Evolutionary conservation across 2,797 vertebrate genomes (phyloP).

Genomic region (Huso huso): DNA sequence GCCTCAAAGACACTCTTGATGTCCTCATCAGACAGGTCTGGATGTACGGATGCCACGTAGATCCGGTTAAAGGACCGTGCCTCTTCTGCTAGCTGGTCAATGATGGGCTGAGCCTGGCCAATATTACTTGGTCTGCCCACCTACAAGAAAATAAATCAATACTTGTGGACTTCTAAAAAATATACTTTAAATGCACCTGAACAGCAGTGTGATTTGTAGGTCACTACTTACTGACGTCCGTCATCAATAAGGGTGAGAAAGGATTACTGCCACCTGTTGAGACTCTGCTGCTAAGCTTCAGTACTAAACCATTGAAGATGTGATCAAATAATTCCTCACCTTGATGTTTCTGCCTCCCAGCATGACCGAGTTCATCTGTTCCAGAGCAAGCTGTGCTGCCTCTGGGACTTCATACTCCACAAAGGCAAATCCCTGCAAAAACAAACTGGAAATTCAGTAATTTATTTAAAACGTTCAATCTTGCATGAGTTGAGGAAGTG

Average conservation of each 20-base stretch:
- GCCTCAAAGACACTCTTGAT: constrained; percentile 99
- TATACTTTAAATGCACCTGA: too few species aligned
- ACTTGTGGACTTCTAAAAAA: too few species aligned
- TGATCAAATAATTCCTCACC: constrained; percentile 52
- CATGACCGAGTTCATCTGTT: constrained; percentile 99
- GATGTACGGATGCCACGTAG: constrained; percentile 95
- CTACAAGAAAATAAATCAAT: constrained; percentile 51
- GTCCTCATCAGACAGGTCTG: constrained; percentile 93
- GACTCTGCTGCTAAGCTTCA: background rate
- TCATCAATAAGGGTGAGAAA: too few species aligned
- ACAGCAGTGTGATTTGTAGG: too few species aligned
- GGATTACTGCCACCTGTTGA: background rate
- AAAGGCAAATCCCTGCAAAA: constrained; percentile 82
- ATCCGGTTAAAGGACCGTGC: constrained; percentile 96
- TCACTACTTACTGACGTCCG: too few species aligned
- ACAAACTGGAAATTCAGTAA: too few species aligned
- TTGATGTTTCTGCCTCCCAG: constrained; percentile 96
- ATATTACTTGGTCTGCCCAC: constrained; percentile 98
- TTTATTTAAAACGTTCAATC: too few species aligned
- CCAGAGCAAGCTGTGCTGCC: constrained; percentile 92
- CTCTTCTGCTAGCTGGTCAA: constrained; percentile 97
- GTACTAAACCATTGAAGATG: background rate
- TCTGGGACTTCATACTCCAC: constrained; percentile 97
- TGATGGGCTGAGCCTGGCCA: constrained; percentile 97
- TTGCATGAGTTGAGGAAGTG: too few species aligned